A percentile compares a stretch with the other conserved stretches of the same genome.
phyloP scores from a whole-genome alignment of 2,113 vertebrate genomes.

The Ailuropoda melanoleuca region DNA sequence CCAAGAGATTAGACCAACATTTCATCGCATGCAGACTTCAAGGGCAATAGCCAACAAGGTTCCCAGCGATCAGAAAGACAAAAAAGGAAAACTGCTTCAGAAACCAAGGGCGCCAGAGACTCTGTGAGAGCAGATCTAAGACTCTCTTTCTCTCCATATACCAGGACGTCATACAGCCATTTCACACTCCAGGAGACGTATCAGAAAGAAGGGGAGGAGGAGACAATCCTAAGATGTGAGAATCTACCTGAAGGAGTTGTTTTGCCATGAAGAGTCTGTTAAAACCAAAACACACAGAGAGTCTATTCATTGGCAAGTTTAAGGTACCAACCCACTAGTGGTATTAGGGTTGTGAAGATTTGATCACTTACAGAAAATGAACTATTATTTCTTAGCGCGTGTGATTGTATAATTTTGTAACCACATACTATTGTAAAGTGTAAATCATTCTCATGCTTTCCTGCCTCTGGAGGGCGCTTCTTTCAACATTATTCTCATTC shows the following conservation, averaged over 20 bases:
- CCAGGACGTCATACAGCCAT: not conserved
- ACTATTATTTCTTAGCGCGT: not conserved
- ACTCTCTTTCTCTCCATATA: not conserved
- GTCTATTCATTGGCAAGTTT: not conserved
- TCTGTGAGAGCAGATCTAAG: not conserved
- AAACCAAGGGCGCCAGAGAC: not conserved
- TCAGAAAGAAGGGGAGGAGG: not conserved
- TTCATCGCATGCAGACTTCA: not conserved
- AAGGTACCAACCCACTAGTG: not conserved
- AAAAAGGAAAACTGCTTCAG: not conserved
- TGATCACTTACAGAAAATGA: not conserved
- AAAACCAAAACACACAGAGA: not conserved
- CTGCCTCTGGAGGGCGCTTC: conserved; percentile 22
- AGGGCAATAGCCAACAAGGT: not conserved
- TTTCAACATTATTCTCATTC: not conserved
- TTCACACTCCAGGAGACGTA: not conserved
- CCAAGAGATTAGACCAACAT: not conserved
- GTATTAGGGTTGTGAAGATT: not conserved
- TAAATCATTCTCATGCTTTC: not conserved
- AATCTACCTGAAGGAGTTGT: not conserved
- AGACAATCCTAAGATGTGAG: not conserved
- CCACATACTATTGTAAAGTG: not conserved
- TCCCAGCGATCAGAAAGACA: not conserved
- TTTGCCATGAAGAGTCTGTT: not conserved
- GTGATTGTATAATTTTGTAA: not conserved